Evolutionary conservation across 2,113 vertebrate species (phyloP).

Genomic region (Eulemur macaco): DNA sequence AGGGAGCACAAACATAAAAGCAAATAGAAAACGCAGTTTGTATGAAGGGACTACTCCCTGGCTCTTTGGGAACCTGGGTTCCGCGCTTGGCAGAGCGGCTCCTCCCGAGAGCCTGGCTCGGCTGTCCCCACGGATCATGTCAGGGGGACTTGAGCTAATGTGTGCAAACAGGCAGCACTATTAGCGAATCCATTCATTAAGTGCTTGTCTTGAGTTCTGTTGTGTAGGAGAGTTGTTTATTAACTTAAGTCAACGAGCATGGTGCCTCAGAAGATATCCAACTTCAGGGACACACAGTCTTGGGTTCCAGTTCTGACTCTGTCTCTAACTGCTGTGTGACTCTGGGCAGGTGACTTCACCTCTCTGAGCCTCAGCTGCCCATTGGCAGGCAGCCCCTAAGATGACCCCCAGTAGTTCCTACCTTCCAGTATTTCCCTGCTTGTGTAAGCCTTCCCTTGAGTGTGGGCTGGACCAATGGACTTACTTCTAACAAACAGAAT

Average conservation of each 20-base stretch:
- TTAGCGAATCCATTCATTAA: constrained; percentile 64
- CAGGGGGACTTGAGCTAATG: constrained; percentile 35
- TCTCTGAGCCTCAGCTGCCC: background rate
- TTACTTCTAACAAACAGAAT: background rate
- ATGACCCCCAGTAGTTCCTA: background rate
- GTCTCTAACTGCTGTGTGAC: background rate
- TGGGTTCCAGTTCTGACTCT: background rate
- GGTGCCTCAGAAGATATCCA: background rate
- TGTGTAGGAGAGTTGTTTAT: constrained; percentile 56
- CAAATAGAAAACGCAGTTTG: background rate
- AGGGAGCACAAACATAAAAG: background rate
- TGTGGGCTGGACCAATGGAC: background rate
- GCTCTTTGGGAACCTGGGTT: constrained; percentile 24
- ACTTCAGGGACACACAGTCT: background rate
- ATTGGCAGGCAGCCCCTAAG: background rate
- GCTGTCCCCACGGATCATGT: constrained; percentile 16
- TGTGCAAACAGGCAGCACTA: constrained; percentile 61
- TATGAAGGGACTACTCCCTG: background rate
- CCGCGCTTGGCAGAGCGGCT: constrained; percentile 17
- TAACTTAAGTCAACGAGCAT: background rate
- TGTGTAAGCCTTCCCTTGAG: background rate
- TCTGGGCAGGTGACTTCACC: background rate
- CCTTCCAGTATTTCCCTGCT: background rate
- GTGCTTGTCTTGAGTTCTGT: constrained; percentile 27
- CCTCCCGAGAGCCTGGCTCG: background rate